Evolutionary conservation across 2,888 invertebrate species (phyloP).

Genomic region (Drosophila cracens): DNA sequence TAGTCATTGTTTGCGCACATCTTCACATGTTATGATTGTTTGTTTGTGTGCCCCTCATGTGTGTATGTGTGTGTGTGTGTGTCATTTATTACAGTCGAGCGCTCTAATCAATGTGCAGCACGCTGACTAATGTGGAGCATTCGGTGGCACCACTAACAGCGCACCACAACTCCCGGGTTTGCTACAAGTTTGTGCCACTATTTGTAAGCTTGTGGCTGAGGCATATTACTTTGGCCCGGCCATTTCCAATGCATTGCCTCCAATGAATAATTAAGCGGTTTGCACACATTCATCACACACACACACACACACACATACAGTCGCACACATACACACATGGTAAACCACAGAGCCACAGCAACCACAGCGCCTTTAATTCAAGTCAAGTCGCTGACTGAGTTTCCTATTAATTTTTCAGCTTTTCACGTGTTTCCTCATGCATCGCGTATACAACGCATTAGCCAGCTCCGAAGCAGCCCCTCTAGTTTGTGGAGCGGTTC

Average conservation of each 20-base stretch:
- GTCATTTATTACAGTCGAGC: slow-evolving; percentile 53
- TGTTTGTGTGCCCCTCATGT: slow-evolving; percentile 29
- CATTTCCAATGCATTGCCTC: slow-evolving; percentile 74
- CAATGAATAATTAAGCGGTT: slow-evolving; percentile 80
- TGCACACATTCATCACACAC: slow-evolving; percentile 60
- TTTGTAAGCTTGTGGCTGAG: slow-evolving; percentile 65
- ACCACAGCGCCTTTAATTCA: slow-evolving; percentile 66
- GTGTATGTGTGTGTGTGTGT: slow-evolving; percentile 20
- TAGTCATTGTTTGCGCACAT: slow-evolving; percentile 33
- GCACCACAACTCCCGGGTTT: slow-evolving; percentile 62
- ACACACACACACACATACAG: neutral
- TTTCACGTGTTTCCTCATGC: slow-evolving; percentile 35
- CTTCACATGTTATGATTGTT: slow-evolving; percentile 54
- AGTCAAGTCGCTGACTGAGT: slow-evolving; percentile 28
- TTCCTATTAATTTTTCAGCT: slow-evolving; percentile 46
- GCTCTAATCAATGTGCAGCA: slow-evolving; percentile 61
- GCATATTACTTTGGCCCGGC: slow-evolving; percentile 24
- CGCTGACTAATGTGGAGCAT: slow-evolving; percentile 57
- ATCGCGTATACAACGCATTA: slow-evolving; percentile 67
- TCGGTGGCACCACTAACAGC: slow-evolving; percentile 17
- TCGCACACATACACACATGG: neutral
- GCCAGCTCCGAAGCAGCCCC: slow-evolving; percentile 57
- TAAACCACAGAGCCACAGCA: slow-evolving; percentile 46
- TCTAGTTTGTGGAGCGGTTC: slow-evolving; percentile 71
- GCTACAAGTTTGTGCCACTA: slow-evolving; percentile 48